Base-by-base conservation (phyloP, 1,140 invertebrate species). In the Drosophila aff. region DNA sequence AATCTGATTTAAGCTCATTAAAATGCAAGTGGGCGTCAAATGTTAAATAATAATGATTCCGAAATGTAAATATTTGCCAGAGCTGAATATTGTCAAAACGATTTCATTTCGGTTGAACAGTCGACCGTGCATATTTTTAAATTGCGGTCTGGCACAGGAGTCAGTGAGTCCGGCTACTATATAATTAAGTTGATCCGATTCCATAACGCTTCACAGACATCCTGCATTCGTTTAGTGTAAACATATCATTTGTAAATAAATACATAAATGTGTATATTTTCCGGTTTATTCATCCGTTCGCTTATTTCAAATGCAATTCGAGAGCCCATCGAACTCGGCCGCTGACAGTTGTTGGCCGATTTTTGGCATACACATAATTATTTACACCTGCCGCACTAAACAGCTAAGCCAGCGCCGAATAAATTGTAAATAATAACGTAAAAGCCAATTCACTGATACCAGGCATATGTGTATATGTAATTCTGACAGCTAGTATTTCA, bases 291-390 rank as follows among this genome's bases (percentile, higher is more conserved):
- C 71, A 43, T 26, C 46, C 53, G 55, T 28, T 18, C 9, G 53
- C 38, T 38, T 43, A 31, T 59, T 73, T 59, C 28, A 63, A 72
- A 64, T 84, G n/a, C 52, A 76, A 67, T 60, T 72, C 44, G 40
- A 79, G 6, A 76, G 59, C 57, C 38, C 33, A 57, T 33, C 49
- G 49, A 40, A 50, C 18, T 18, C 18, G 15, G 40, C 46, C 44
- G 52, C 43, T 78, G 75, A 89, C 82, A 89, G 80, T 77, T 89
- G 76, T 62, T 75, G 67, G 66, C 84, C 68, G 67, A 85, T 85
- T 90, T 79, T 79, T 52, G 71, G 75, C 78, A 79, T 90, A 85
- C 9, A 26, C 23, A 49, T 81, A 69, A 79, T 85, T 85, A 89
- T 90, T 90, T 82, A 81, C 85, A 79, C 75, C 64, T 53, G 41